Conservation (phyloP, 2,888 invertebrate genomes). For the Netelia melanura region DNA sequence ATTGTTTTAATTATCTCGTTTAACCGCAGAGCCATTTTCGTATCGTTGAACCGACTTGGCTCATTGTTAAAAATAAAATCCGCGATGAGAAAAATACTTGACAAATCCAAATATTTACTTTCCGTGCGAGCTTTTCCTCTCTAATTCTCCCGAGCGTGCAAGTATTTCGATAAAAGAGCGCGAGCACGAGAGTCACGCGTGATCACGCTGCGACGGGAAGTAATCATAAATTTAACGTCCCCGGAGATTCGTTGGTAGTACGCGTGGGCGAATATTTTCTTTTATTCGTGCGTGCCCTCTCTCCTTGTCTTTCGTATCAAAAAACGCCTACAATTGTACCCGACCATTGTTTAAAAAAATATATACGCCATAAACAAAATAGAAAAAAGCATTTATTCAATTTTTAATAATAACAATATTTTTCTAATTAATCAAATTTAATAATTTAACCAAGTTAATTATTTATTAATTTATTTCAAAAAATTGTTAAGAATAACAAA, state of each 20-base stretch:
- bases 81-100: background rate
- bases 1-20: too few species aligned
- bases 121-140: background rate
- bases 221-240: conserved; percentile 2
- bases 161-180: background rate
- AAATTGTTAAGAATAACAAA: too few species aligned
- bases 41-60: too few species aligned
- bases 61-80: background rate
- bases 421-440: too few species aligned
- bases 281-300: background rate
- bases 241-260: background rate
- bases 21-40: too few species aligned
- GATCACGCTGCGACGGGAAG: conserved; percentile 32
- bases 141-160: background rate
- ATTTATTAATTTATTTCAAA: too few species aligned
- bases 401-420: too few species aligned
- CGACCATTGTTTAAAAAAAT: background rate
- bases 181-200: conserved; percentile 50
- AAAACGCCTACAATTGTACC: background rate
- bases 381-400: background rate
- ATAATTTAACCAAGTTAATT: too few species aligned
- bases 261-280: conserved; percentile 15
- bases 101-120: background rate
- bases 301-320: background rate
- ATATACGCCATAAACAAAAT: background rate